Conservation (phyloP, 2,113 vertebrate genomes). For the Toxostoma redivivum region DNA sequence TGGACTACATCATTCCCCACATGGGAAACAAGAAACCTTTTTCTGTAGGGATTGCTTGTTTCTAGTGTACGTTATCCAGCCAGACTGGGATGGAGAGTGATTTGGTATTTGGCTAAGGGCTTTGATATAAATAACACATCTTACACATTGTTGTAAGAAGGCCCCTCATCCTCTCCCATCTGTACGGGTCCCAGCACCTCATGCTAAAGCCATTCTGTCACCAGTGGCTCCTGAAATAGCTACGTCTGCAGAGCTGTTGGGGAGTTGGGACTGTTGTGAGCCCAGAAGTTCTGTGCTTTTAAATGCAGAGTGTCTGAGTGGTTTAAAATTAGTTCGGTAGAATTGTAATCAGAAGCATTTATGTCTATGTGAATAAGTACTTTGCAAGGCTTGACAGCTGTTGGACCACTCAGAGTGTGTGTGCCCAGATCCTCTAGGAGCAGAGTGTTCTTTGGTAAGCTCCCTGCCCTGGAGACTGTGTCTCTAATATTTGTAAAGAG, state of each 20-base stretch:
- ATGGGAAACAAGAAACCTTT: not conserved
- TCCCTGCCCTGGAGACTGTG: not conserved
- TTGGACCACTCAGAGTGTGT: not conserved
- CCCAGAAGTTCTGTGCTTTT: not conserved
- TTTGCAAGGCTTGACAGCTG: not conserved
- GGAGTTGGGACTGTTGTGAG: not conserved
- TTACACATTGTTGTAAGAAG: not conserved
- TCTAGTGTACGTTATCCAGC: not conserved
- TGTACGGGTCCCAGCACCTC: not conserved
- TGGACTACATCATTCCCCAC: fast-evolving
- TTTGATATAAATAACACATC: not conserved
- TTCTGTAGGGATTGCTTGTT: not conserved
- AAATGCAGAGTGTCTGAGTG: not conserved
- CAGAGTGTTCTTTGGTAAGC: not conserved
- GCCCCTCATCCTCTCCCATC: not conserved
- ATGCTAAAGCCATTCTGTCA: not conserved
- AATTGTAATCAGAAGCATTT: not conserved
- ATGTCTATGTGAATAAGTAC: not conserved
- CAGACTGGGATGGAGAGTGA: not conserved
- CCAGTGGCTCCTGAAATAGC: not conserved
- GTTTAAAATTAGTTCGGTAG: constrained; percentile 26
- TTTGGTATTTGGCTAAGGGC: not conserved
- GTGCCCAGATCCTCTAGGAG: not conserved
- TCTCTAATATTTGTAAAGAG: not conserved
- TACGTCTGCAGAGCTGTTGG: not conserved